Conservation (phyloP, 1,140 invertebrate genomes). For the Proctacanthus coquilletti region DNA sequence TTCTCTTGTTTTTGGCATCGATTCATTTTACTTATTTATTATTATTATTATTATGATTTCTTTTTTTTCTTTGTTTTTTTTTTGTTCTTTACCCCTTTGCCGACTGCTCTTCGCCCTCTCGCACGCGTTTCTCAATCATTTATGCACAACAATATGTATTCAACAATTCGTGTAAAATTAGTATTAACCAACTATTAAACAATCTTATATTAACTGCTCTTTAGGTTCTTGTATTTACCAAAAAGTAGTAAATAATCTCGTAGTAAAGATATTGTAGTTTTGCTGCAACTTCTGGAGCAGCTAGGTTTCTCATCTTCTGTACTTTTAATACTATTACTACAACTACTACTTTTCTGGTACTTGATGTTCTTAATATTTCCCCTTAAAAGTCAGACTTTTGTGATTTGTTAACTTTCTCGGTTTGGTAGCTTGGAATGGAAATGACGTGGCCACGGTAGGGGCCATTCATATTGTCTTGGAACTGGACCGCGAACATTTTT, state of each 20-base stretch:
- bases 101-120: no score
- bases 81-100: no score
- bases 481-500: conserved; percentile 63
- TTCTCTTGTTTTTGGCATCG: no score
- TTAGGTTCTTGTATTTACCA: not conserved
- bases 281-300: not conserved
- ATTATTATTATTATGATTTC: no score
- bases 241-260: not conserved
- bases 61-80: no score
- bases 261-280: not conserved
- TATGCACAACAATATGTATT: no score
- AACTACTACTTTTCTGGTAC: not conserved
- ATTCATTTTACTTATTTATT: no score
- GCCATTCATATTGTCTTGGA: conserved; percentile 72
- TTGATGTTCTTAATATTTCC: not conserved
- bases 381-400: conserved; percentile 5
- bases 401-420: conserved; percentile 37
- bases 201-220: not conserved
- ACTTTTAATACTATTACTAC: no score
- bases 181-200: no score
- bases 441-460: conserved; percentile 60
- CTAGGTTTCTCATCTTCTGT: no score
- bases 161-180: no score
- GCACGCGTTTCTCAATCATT: no score
- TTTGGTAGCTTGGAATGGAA: conserved; percentile 45